Evolutionary conservation across 1,140 invertebrate genomes (phyloP).

Genomic region (Bombus pyrosoma): DNA sequence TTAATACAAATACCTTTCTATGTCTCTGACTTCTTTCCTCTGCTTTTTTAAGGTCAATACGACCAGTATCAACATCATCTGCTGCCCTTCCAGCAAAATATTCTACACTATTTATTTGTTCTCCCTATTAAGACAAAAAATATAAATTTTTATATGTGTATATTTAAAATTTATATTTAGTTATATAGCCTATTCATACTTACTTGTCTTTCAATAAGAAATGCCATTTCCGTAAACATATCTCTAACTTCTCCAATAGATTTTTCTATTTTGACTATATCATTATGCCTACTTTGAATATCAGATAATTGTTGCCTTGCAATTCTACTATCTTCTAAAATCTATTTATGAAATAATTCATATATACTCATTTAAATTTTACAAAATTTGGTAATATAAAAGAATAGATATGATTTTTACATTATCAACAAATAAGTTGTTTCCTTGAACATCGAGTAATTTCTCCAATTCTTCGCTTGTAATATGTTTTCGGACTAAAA

Average conservation of each 20-base stretch:
- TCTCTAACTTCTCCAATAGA: conserved; percentile 91
- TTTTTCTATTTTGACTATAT: conserved; percentile 92
- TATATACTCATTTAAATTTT: conserved; percentile 22
- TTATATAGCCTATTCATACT: conserved; percentile 9
- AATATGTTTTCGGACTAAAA: conserved; percentile 83
- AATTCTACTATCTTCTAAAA: conserved; percentile 90
- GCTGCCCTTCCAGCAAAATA: conserved; percentile 87
- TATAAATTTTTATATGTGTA: conserved; percentile 4
- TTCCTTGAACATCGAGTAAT: conserved; percentile 83
- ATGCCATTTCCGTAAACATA: conserved; percentile 91
- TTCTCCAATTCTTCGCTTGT: conserved; percentile 83
- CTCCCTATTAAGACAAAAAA: conserved; percentile 83
- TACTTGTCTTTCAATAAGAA: conserved; percentile 89
- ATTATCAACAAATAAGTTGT: conserved; percentile 85
- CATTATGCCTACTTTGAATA: conserved; percentile 91
- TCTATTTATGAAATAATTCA: conserved; percentile 82
- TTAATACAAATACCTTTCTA: conserved; percentile 83
- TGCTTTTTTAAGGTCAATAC: conserved; percentile 86
- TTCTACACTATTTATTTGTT: conserved; percentile 88
- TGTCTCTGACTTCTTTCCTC: conserved; percentile 86
- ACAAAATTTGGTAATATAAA: conserved; percentile 25
- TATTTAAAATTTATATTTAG: background rate
- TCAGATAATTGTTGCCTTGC: conserved; percentile 92
- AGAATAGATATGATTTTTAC: conserved; percentile 78
- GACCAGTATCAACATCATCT: conserved; percentile 86